Evolutionary conservation across 1,140 invertebrate genomes (phyloP).

Genomic region (Drosophila kikkawai): DNA sequence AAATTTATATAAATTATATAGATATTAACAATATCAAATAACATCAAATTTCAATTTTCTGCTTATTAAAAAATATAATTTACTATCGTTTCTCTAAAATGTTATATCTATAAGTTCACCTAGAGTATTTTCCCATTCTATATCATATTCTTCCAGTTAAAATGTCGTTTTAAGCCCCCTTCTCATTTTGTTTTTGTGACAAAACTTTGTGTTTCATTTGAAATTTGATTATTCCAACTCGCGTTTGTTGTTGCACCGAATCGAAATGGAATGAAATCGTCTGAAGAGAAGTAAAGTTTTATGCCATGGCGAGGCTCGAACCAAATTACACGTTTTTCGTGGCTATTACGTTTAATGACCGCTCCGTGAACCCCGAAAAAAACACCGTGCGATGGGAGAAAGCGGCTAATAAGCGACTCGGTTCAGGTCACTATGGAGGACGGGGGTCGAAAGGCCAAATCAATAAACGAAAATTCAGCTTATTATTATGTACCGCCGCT

Average conservation of each 20-base stretch:
- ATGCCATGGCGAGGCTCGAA: constrained; percentile 51
- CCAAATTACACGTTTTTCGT: constrained; percentile 73
- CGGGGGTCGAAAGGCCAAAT: constrained; percentile 47
- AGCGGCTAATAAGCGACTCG: constrained; percentile 66
- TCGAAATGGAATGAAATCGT: constrained; percentile 39
- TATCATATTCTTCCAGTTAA: not conserved
- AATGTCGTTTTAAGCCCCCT: constrained; percentile 26
- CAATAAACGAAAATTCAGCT: constrained; percentile 79
- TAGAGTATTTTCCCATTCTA: constrained; percentile 21
- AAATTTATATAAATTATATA: not conserved
- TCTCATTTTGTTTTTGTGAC: constrained; percentile 4
- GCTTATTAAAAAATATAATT: not conserved
- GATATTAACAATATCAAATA: too few species aligned
- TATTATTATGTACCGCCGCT: constrained; percentile 55
- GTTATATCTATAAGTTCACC: too few species aligned
- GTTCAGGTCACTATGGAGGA: constrained; percentile 30
- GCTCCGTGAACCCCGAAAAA: constrained; percentile 27
- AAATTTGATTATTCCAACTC: constrained; percentile 74
- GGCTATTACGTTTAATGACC: constrained; percentile 77
- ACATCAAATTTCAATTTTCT: not conserved
- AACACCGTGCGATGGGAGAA: constrained; percentile 11
- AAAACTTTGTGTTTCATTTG: constrained; percentile 64
- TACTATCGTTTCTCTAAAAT: too few species aligned
- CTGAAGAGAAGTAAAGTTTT: constrained; percentile 58
- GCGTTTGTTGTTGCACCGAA: constrained; percentile 20